Evolutionary conservation across 1,140 invertebrate species (phyloP), one percentile per base, ranked within the genome.

Genomic region (Drosophila chauvacae): DNA sequence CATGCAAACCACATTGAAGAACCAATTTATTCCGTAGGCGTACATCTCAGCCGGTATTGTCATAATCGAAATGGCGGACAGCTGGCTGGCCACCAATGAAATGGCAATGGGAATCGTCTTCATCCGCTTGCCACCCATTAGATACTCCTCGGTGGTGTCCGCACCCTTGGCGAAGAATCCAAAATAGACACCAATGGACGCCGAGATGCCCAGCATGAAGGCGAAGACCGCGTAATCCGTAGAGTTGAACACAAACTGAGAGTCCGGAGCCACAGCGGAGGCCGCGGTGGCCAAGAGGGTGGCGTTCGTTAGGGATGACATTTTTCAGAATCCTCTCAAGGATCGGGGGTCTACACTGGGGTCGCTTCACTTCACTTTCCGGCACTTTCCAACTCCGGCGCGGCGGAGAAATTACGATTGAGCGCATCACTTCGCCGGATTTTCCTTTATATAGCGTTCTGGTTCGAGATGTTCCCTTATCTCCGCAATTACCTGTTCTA

Each of bases 11-110:
- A 96, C 91, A 26, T 95, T 93, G 73, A 95, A 93, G 92, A 94
- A 94, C 81, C 95, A 95, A 86, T 96, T 95, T 0, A 95, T 95
- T 0, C 96, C 96, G 81, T 95, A 96, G 14, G 94, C 93, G 77
- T 97, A 97, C 86, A 97, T 95, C 93, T 97, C 97, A 0, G 96
- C 95, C 2, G 97, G 96, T 7, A 96, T 94, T 2, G 96, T 96
- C 39, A 97, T 93, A 16, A 97, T 93, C 1, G 96, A 95, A 62
- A 97, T 96, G 23, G 96, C 96, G 4, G 96, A 97, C 91, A 97
- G 95, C 91, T 97, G 97, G 91, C 96, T 95, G 35, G 95, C 94
- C 58, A 96, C 93, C 20, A 96, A 81, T 0, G 95, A 96, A 88
- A 96, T 94, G 51, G 94, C 94, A 51, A 96, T 95, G 0, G 95